phyloP scores from a whole-genome alignment of 2,888 invertebrate species.

The Clitarchus hookeri region DNA sequence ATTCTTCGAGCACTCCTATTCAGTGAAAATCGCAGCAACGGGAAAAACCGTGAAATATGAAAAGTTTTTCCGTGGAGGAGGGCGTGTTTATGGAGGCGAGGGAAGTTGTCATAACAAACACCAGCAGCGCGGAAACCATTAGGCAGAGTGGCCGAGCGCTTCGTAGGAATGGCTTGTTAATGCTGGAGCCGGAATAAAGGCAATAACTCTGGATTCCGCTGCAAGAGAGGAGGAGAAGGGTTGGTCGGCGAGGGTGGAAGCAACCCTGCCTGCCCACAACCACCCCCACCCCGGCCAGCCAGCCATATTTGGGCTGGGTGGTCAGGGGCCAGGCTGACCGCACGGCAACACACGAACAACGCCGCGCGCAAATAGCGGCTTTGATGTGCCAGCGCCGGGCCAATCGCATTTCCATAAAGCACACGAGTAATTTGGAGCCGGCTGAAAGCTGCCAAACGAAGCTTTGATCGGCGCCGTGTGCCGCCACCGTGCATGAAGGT shows the following conservation, averaged over 20 bases:
- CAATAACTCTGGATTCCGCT: neutral
- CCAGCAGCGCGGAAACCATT: constrained; percentile 10
- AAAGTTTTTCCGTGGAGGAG: neutral
- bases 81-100: neutral
- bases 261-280: neutral
- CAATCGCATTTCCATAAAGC: constrained; percentile 14
- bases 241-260: neutral
- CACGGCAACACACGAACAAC: neutral
- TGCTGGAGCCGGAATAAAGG: neutral
- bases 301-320: neutral
- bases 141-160: neutral
- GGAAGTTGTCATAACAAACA: constrained; percentile 2
- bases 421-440: neutral
- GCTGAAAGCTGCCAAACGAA: constrained; percentile 3
- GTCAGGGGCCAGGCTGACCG: neutral
- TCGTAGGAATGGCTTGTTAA: neutral
- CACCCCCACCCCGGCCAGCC: neutral
- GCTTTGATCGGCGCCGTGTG: neutral
- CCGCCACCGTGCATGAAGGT: neutral
- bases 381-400: neutral
- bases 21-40: neutral
- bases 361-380: neutral
- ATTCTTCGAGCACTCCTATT: neutral
- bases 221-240: neutral
- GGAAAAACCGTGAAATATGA: neutral